Percentiles rank a stretch among this genome's conserved stretches.
Conservation (phyloP, 2,797 vertebrate species). For the Scarus forsteni region DNA sequence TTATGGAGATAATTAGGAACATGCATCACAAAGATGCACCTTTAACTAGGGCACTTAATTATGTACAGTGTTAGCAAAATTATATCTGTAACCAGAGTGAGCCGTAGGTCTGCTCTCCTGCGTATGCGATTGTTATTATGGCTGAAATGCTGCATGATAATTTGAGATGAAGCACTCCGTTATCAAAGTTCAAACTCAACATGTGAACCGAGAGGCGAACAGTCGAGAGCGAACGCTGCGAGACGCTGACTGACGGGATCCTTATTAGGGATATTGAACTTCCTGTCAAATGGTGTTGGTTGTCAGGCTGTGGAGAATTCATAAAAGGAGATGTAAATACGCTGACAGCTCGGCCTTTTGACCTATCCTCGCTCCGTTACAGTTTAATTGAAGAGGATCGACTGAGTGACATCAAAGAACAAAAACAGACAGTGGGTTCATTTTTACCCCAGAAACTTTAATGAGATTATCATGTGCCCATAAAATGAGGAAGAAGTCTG, state of each 20-base stretch:
- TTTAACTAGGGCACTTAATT: slow-evolving; percentile 30
- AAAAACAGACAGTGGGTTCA: slow-evolving; percentile 7
- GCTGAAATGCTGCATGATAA: slow-evolving; percentile 4
- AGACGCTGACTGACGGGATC: slow-evolving; percentile 24
- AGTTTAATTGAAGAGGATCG: slow-evolving; percentile 5
- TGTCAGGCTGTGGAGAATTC: slow-evolving; percentile 25
- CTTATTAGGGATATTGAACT: slow-evolving; percentile 42
- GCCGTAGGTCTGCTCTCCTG: background rate
- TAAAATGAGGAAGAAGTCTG: background rate
- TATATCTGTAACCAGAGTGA: slow-evolving; percentile 22
- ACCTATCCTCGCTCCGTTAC: slow-evolving; percentile 4
- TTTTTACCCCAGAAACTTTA: background rate
- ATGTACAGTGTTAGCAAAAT: slow-evolving; percentile 15
- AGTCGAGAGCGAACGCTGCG: slow-evolving; percentile 22
- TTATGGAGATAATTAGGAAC: slow-evolving; percentile 39
- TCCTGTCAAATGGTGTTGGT: slow-evolving; percentile 25
- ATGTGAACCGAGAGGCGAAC: slow-evolving; percentile 39
- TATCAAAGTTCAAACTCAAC: slow-evolving; percentile 40
- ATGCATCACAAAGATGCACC: slow-evolving; percentile 1
- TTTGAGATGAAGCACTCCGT: slow-evolving; percentile 11
- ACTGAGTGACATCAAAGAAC: slow-evolving; percentile 11
- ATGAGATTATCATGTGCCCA: background rate
- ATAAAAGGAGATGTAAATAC: slow-evolving; percentile 39
- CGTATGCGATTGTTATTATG: slow-evolving; percentile 21
- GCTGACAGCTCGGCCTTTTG: slow-evolving; percentile 36